Conservation (phyloP, 2,888 invertebrate genomes). For the Priocnemis perturbator region DNA sequence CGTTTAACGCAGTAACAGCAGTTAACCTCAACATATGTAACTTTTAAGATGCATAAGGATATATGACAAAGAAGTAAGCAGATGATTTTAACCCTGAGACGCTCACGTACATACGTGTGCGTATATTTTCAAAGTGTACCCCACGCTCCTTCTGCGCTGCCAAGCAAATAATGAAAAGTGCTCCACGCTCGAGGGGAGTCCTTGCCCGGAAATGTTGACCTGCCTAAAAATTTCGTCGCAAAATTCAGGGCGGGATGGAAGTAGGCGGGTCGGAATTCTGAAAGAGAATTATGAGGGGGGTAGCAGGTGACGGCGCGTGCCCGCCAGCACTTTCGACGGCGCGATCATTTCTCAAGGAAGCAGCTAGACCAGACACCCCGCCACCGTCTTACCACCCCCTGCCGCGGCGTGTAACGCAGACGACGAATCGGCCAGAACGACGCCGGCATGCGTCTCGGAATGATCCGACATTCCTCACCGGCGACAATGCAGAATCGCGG, state of each 20-base stretch:
- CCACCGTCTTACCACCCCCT: conserved; percentile 13
- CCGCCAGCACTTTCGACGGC: conserved; percentile 49
- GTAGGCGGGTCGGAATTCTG: not conserved
- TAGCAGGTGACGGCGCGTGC: conserved; percentile 47
- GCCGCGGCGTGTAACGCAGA: conserved; percentile 15
- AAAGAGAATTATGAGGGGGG: conserved; percentile 44
- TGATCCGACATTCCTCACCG: conserved; percentile 47
- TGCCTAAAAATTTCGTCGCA: too few relatives aligned
- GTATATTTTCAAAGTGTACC: too few relatives aligned
- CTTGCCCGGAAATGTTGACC: too few relatives aligned
- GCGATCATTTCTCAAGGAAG: conserved; percentile 51
- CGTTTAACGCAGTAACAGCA: too few relatives aligned
- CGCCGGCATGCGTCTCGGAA: conserved; percentile 23
- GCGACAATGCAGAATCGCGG: conserved; percentile 41
- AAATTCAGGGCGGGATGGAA: too few relatives aligned
- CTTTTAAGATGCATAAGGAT: too few relatives aligned
- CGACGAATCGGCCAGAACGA: conserved; percentile 33
- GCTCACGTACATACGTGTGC: too few relatives aligned
- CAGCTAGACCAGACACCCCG: conserved; percentile 22
- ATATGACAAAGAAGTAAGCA: too few relatives aligned
- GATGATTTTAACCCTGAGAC: too few relatives aligned
- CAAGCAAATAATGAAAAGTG: not conserved
- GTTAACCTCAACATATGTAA: too few relatives aligned
- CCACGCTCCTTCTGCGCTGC: too few relatives aligned
- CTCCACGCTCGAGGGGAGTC: not conserved